phyloP scores from a whole-genome alignment of 2,797 vertebrate genomes.

The Enteromius unitaeniatus region DNA sequence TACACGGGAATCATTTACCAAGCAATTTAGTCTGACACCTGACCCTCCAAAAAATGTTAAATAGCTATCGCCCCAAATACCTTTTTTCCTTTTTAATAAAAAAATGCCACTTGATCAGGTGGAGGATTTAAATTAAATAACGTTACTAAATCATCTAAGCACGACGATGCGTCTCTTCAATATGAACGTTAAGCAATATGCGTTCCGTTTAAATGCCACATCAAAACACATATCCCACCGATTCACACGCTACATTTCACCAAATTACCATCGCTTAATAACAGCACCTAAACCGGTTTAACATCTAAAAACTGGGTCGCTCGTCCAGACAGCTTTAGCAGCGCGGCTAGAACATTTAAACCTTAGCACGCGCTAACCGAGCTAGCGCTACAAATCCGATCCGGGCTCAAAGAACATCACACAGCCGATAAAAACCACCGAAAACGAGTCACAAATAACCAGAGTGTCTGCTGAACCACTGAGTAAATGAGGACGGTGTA shows the following conservation, averaged over 20 bases:
- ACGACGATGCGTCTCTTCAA: neutral
- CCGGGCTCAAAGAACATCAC: neutral
- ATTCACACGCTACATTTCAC: neutral
- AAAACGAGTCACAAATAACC: neutral
- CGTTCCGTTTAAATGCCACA: neutral
- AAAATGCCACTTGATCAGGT: neutral
- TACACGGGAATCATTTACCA: neutral
- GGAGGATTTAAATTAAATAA: neutral
- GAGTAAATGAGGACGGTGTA: neutral
- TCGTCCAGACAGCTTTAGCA: slow-evolving; percentile 26
- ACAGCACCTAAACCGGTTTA: neutral
- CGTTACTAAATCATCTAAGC: neutral
- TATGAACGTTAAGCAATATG: neutral
- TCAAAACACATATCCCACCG: neutral
- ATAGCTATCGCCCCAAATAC: neutral
- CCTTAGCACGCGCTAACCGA: slow-evolving; percentile 42
- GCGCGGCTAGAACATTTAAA: slow-evolving; percentile 33
- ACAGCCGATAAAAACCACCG: neutral
- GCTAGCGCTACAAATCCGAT: slow-evolving; percentile 31
- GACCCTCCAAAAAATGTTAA: slow-evolving; percentile 17
- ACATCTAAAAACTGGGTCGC: neutral
- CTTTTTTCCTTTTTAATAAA: neutral
- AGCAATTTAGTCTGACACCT: slow-evolving; percentile 10
- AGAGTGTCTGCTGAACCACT: no score
- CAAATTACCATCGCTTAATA: neutral